Evolutionary conservation across 2,113 vertebrate species (phyloP).

Genomic region (Phoenicopterus ruber): DNA sequence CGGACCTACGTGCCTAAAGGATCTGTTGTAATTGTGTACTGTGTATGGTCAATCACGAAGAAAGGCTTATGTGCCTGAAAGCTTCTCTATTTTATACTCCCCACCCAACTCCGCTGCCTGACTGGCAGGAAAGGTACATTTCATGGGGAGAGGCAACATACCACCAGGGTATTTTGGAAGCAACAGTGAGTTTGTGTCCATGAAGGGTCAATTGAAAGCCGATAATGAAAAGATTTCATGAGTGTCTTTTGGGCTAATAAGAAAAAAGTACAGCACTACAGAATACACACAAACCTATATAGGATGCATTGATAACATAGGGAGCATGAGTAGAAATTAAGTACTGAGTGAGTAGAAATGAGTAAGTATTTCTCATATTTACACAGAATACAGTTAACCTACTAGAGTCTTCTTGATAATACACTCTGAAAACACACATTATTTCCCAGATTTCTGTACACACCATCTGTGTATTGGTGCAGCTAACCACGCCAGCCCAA

Average conservation of each 20-base stretch:
- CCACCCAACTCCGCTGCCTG: not conserved
- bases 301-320: not conserved
- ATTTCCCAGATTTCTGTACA: not conserved
- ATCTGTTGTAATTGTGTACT: not conserved
- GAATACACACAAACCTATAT: not conserved
- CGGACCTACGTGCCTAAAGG: fast-evolving
- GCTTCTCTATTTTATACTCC: not conserved
- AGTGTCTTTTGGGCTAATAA: not conserved
- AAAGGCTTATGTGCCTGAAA: not conserved
- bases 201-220: not conserved
- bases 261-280: not conserved
- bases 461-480: no score
- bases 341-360: no score
- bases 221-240: not conserved
- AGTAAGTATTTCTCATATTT: not conserved
- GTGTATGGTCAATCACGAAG: not conserved
- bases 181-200: not conserved
- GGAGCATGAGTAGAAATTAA: not conserved
- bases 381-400: not conserved
- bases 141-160: not conserved
- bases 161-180: not conserved
- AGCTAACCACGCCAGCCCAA: not conserved
- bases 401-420: not conserved
- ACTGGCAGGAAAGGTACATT: not conserved
- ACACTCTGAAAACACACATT: not conserved